phyloP scores from a whole-genome alignment of 2,113 vertebrate species.

The Fukomys damarensis region DNA sequence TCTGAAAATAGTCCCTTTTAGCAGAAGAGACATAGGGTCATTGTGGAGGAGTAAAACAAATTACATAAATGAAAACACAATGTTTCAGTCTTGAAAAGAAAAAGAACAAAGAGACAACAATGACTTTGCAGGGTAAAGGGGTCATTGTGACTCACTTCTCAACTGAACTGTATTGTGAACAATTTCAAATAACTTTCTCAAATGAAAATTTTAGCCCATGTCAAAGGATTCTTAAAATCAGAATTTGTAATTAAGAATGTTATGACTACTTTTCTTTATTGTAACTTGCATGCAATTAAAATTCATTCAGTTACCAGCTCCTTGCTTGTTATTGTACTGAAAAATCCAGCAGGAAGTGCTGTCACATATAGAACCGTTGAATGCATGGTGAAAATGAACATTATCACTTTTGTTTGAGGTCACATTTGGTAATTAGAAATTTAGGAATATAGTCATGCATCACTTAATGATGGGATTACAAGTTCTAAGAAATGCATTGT shows the following conservation, averaged over 20 bases:
- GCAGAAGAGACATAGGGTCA: conserved; percentile 5
- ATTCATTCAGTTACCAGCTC: not conserved
- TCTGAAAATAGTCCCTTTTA: conserved; percentile 80
- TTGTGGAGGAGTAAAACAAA: not conserved
- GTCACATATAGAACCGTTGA: not conserved
- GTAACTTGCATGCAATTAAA: not conserved
- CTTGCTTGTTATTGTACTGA: not conserved
- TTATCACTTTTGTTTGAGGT: not conserved
- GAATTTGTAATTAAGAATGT: conserved; percentile 8
- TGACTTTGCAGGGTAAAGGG: not conserved
- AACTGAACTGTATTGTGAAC: not conserved
- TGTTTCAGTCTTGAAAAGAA: conserved; percentile 5
- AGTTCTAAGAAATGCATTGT: not conserved
- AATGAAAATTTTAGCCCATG: not conserved
- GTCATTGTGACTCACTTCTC: not conserved
- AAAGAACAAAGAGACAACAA: not conserved
- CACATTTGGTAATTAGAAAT: not conserved
- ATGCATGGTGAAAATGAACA: not conserved
- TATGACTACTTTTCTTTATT: conserved; percentile 11
- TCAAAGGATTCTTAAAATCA: not conserved
- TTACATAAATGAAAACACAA: not conserved
- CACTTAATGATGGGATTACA: not conserved
- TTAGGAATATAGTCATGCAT: not conserved
- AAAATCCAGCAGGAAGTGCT: not conserved
- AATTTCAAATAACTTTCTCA: conserved; percentile 11